Base-by-base conservation (phyloP, 2,113 vertebrate genomes). In the Piliocolobus tephrosceles region DNA sequence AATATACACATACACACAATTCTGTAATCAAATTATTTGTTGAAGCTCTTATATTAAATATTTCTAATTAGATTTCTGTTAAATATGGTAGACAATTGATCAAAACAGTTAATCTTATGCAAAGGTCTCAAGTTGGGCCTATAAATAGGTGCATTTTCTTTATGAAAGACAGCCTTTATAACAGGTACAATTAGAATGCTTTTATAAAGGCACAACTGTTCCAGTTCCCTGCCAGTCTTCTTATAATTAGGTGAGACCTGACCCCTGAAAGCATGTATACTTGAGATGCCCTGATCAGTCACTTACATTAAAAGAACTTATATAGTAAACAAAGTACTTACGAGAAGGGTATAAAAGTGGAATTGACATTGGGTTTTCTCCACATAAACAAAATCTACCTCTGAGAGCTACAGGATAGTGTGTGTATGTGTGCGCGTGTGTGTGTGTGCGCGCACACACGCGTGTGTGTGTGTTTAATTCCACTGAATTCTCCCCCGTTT, bases 231-330 rank as follows among this genome's bases (percentile, higher is more conserved):
- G 7, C 32, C 4, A 45, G 40, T 90, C 23, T 92, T 94, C 47
- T 45, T 66, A 25, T 35, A 91, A 86, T 86, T 38, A 96, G 72
- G 30, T 18, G 0, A 2, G 75, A 2, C 16, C 45, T 94, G 72
- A 91, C 2, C n/a, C 25, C 25, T 55, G 32, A 78, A 96, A 94
- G 40, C 35, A 81, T 9, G 85, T 76, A 76, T 3, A 50, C 76
- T 84, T 55, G 78, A 95, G 66, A 88, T 14, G 16, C 32, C 8
- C 22, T 38, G 20, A 40, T 50, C 52, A 78, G 12, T 83, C 22
- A 89, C n/a, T 88, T 93, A 90, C n/a, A 43, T 27, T 86, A n/a
- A 88, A 90, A 92, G 64, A 87, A 35, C 10, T 79, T 92, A 47
- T 13, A 32, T 50, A 58, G 38, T 50, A 58, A n/a, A 64, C 27